phyloP scores from a whole-genome alignment of 2,797 vertebrate species.

The Myotis pilosus region DNA sequence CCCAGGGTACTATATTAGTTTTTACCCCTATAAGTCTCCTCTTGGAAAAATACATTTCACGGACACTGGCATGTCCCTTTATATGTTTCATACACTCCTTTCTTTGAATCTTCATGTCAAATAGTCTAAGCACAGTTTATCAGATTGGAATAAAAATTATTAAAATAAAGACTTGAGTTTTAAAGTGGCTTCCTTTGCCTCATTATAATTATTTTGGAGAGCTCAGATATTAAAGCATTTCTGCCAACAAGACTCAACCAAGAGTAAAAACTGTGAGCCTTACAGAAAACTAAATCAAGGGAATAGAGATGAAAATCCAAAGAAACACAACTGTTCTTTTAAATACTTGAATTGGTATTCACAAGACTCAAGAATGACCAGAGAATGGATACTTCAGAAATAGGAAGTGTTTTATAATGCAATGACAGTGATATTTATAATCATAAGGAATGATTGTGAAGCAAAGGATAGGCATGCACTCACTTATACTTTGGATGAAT shows the following conservation, averaged over 20 bases:
- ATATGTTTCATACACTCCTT: not conserved
- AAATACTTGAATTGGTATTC: slow-evolving; percentile 22
- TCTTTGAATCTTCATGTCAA: not conserved
- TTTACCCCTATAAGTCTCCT: not conserved
- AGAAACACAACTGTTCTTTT: slow-evolving; percentile 16
- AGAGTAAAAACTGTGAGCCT: slow-evolving; percentile 28
- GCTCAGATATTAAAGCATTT: slow-evolving; percentile 13
- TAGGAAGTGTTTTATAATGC: not conserved
- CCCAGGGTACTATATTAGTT: not conserved
- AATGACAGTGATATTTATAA: slow-evolving; percentile 9
- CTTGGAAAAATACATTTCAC: slow-evolving; percentile 1
- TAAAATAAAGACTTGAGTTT: slow-evolving; percentile 37
- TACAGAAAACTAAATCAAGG: slow-evolving; percentile 38
- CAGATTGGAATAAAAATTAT: slow-evolving; percentile 46
- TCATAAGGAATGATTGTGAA: not conserved
- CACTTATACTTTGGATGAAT: not conserved
- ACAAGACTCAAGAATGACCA: not conserved
- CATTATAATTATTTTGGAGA: slow-evolving; percentile 31
- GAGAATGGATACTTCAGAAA: slow-evolving; percentile 14
- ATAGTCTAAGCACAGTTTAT: not conserved
- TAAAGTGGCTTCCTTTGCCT: slow-evolving; percentile 26
- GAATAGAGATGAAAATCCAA: slow-evolving; percentile 35
- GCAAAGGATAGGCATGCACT: not conserved
- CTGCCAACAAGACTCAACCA: not conserved
- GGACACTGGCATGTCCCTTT: not conserved